Base-by-base conservation (phyloP, 2,888 invertebrate genomes). In the Pristionchus japonicus region DNA sequence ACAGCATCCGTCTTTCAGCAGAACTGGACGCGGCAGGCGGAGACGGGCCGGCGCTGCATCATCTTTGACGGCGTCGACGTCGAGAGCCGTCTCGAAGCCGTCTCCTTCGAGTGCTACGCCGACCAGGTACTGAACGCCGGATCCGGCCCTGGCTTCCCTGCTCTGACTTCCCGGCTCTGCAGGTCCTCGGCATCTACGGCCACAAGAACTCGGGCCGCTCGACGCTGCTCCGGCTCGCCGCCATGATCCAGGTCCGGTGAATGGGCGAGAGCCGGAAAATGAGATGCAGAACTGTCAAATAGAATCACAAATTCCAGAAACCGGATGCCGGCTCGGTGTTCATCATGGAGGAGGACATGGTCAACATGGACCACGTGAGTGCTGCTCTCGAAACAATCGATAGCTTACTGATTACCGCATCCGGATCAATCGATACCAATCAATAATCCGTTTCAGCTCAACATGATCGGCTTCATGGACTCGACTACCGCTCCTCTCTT, bases 161-260 rank as follows among this genome's bases (percentile, higher is more conserved):
- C 70, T 70, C 37, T 70, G 7, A n/a, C 23, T 27, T 23, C 37
- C 70, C 70, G 70, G 70, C 70, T 70, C 34, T 40, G 37, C 77
- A 77, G 77, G 77, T 77, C n/a, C 77, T 77, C 77, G 77, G 77
- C 77, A 77, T 77, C 77, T 77, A 77, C 77, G 77, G 77, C 43
- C 77, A 77, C 77, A 77, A 77, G 77, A 77, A 77, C 77, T 77
- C 77, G 47, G 77, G 77, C 27, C 77, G 77, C 43, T 77, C 77
- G 43, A 77, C 77, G 43, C 77, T 77, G 40, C 77, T 77, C 23
- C 77, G 77, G 0, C 77, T 77, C 77, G 77, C 77, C 47, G 77
- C 77, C 2, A 77, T 77, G 77, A 77, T 77, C n/a, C 77, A 77
- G 77, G 77, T 77, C 77, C 43, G 77, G 31, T 17, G 27, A n/a